phyloP scores from a whole-genome alignment of 1,140 invertebrate genomes.

The Ylistrum balloti region DNA sequence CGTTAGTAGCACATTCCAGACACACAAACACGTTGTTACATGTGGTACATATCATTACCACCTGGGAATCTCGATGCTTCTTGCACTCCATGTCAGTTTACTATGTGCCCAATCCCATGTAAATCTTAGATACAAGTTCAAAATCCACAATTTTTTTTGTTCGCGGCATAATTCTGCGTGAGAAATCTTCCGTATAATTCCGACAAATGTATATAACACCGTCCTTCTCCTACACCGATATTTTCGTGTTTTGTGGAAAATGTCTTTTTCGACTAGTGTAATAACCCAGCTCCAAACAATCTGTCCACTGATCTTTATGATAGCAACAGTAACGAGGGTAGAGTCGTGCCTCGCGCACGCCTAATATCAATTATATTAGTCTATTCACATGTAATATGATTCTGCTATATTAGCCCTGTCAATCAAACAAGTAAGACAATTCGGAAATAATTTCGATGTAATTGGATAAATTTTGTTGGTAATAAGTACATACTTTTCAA shows the following conservation, averaged over 20 bases:
- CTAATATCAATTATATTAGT: background rate
- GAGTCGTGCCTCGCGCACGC: background rate
- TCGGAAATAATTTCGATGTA: background rate
- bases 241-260: no score
- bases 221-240: no score
- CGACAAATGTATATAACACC: no score
- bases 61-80: background rate
- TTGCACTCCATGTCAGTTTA: background rate
- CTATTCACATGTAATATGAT: background rate
- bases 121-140: no score
- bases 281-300: background rate
- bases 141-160: no score
- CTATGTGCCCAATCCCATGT: background rate
- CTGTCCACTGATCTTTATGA: background rate
- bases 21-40: slow-evolving; percentile 3
- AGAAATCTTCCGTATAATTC: no score
- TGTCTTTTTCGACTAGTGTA: no score
- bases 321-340: slow-evolving; percentile 15
- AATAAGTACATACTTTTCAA: background rate
- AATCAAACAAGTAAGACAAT: background rate
- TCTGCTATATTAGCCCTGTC: background rate
- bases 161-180: no score
- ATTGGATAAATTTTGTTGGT: background rate
- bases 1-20: background rate
- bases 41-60: background rate